phyloP scores from a whole-genome alignment of 1,140 invertebrate genomes.

The Euglossa dilemma region DNA sequence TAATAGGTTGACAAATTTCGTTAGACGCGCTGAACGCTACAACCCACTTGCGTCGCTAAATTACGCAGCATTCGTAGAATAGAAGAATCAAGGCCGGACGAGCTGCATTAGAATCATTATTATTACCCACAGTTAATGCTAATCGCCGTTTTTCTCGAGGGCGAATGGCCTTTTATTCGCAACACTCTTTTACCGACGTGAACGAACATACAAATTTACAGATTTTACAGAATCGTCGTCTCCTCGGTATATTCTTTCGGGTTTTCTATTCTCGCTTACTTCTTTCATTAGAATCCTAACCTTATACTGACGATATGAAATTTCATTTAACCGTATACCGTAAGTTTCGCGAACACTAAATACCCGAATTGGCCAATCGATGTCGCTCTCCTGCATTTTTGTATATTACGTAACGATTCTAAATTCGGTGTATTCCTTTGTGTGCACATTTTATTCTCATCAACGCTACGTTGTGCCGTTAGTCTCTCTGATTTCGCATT shows the following conservation, averaged over 20 bases:
- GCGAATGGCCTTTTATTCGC: constrained; percentile 35
- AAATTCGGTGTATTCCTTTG: background rate
- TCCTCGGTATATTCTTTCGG: background rate
- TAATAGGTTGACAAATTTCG: constrained; percentile 59
- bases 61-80: constrained; percentile 69
- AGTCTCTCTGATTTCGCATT: background rate
- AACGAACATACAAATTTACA: background rate
- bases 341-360: too few relatives aligned
- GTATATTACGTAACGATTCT: background rate
- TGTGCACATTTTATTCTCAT: background rate
- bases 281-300: background rate
- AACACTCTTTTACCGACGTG: background rate
- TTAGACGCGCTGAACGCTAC: constrained; percentile 57
- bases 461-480: background rate
- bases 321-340: too few relatives aligned
- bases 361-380: background rate
- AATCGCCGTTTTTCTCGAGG: constrained; percentile 56
- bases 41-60: constrained; percentile 68
- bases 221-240: too few relatives aligned
- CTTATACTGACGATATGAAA: too few relatives aligned
- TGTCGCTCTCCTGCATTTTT: background rate
- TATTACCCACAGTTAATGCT: constrained; percentile 59
- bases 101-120: constrained; percentile 75
- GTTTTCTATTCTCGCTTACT: background rate
- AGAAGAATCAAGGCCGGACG: constrained; percentile 73